These are phyloP conservation scores for Actenoides lindsayi DNA, from an alignment of 2,113 vertebrate species.

Conservation along the genomic window DNA sequence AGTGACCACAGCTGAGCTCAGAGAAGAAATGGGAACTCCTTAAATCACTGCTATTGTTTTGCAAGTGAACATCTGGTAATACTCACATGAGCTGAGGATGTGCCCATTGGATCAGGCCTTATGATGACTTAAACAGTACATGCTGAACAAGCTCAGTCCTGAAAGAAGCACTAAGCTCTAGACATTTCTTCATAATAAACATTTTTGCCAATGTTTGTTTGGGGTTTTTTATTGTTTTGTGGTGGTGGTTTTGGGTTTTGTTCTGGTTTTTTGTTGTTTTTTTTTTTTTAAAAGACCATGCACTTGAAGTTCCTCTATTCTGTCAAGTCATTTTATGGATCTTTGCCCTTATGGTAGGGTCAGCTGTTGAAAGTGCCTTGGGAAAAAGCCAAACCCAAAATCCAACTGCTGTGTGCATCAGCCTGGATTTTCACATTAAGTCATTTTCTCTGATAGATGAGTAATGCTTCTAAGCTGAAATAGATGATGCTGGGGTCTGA, in stretches of 20 bases:
- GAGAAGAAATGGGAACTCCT: neutral
- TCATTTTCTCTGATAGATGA: conserved; percentile 11
- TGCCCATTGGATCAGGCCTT: neutral
- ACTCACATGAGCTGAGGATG: neutral
- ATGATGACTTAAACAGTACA: neutral
- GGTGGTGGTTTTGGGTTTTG: no score
- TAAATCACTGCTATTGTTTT: neutral
- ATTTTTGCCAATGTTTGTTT: neutral
- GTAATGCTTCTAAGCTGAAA: conserved; percentile 15
- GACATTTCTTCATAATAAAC: neutral
- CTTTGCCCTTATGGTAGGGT: neutral
- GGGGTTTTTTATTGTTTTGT: neutral
- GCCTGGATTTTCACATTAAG: neutral
- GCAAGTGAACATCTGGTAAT: conserved; percentile 29
- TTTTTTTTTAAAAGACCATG: neutral
- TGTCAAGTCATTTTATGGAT: neutral
- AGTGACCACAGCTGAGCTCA: neutral
- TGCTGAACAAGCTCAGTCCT: neutral
- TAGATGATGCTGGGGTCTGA: neutral
- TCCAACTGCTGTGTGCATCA: neutral
- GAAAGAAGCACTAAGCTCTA: neutral
- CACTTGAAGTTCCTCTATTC: neutral
- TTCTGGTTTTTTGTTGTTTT: neutral
- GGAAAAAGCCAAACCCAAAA: neutral
- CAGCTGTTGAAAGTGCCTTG: neutral